These are phyloP conservation scores for Limanda limanda DNA, from an alignment of 2,113 vertebrate species.

Conservation along the genomic window DNA sequence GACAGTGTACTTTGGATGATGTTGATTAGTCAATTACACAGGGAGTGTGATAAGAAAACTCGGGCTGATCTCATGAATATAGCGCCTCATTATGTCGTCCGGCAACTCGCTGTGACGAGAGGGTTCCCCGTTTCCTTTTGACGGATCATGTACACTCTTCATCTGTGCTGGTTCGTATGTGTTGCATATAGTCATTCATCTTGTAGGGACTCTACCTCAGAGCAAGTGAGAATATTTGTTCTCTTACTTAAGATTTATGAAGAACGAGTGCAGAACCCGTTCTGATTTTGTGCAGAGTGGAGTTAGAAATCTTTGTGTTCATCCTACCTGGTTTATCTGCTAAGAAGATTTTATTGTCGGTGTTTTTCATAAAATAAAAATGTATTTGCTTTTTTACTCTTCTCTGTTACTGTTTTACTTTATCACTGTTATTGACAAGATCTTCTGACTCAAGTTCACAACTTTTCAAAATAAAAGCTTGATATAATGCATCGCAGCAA, in stretches of 20 bases:
- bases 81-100: slow-evolving; percentile 54
- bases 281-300: neutral
- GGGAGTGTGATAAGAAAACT: slow-evolving; percentile 65
- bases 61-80: slow-evolving; percentile 64
- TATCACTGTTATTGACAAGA: too few species aligned
- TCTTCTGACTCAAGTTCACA: too few species aligned
- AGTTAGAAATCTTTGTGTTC: neutral
- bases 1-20: slow-evolving; percentile 65
- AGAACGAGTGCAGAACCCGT: neutral
- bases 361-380: too few species aligned
- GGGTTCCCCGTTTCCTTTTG: slow-evolving; percentile 41
- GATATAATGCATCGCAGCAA: too few species aligned
- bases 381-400: too few species aligned
- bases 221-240: neutral
- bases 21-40: slow-evolving; percentile 74
- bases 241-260: neutral
- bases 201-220: neutral
- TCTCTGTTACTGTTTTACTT: too few species aligned
- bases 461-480: too few species aligned
- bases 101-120: slow-evolving; percentile 24
- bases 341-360: too few species aligned
- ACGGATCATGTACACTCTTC: neutral
- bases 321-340: neutral
- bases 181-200: slow-evolving; percentile 3
- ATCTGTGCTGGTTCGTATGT: neutral